A percentile compares a stretch with the other conserved stretches of the same genome.
Conservation (phyloP, 2,797 vertebrate genomes). For the Pelobates cultripes region DNA sequence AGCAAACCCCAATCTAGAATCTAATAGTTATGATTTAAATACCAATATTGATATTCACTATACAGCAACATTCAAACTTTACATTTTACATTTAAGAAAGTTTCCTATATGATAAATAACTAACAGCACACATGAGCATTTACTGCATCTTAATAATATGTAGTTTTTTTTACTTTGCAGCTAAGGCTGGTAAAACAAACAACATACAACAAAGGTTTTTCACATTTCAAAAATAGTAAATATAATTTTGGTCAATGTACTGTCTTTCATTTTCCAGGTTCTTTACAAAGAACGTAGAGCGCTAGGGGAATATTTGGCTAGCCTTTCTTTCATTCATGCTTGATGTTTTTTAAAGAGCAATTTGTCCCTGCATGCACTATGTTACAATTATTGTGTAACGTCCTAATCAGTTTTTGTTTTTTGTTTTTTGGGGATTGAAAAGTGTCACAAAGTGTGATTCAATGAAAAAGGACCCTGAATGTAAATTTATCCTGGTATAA, state of each 20-base stretch:
- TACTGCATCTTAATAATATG: too few relatives aligned
- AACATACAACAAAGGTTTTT: background rate
- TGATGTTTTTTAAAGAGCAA: conserved; percentile 53
- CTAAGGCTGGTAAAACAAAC: too few relatives aligned
- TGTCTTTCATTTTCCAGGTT: conserved; percentile 16
- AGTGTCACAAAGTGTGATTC: conserved; percentile 53
- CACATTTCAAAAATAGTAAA: conserved; percentile 16
- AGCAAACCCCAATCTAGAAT: too few relatives aligned
- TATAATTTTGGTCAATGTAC: conserved; percentile 25
- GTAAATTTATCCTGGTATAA: conserved; percentile 56
- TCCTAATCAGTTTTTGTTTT: conserved; percentile 47
- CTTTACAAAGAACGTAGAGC: conserved; percentile 56
- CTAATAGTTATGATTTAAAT: too few relatives aligned
- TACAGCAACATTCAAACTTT: too few relatives aligned
- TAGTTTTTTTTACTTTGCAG: too few relatives aligned
- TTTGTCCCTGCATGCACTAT: conserved; percentile 55
- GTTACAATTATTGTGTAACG: conserved; percentile 53
- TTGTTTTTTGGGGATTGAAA: conserved; percentile 47
- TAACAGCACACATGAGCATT: too few relatives aligned
- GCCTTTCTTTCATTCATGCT: conserved; percentile 48
- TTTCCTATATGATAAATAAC: too few relatives aligned
- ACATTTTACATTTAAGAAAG: too few relatives aligned
- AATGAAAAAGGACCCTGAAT: conserved; percentile 50
- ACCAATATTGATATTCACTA: too few relatives aligned
- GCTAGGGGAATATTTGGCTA: conserved; percentile 48